Evolutionary conservation across 2,797 vertebrate species (phyloP), one percentile per base, ranked within the genome.

Genomic region (Hippopotamyrus pictus): DNA sequence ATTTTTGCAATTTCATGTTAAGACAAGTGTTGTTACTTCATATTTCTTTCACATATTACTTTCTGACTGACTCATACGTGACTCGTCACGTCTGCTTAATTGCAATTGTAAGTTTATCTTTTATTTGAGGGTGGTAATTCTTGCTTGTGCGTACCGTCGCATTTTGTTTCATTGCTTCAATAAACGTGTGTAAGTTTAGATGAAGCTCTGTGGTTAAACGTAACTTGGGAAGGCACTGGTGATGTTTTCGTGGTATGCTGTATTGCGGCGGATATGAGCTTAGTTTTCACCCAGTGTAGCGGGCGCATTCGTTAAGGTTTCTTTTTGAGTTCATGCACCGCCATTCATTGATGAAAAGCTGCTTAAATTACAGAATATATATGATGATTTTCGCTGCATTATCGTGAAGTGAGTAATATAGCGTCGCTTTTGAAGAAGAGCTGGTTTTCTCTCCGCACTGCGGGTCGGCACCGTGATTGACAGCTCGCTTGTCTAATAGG

Each of bases 401-500:
- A 8, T n/a, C 76, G 7, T 19, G n/a, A n/a, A 82, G 41, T 46
- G 41, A 3, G 37, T 82, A 22, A 82, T n/a, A 46, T 46, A 41
- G 37, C 17, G 7, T 19, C 41, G 76, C 19, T 82, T 7, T 33
- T 69, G 19, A 48, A 19, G 48, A 76, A 48, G n/a, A n/a, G 41
- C 69, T 50, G 53, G 12, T 1, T 69, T 69, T 83, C 59, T 73
- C 65, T 25, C 22, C 83, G 48, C 57, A 84, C 44, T 87, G 69
- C 48, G 65, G 85, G 14, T 41, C 54, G n/a, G 14, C 4, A 29
- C 69, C 79, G 29, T 90, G 90, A 90, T 88, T 89, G 89, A 91
- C 85, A 83, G 84, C 48, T 50, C 17, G 3, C 4, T 65, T 73
- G 89, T 50, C 92, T 90, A 92, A 93, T 91, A 51, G 62, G 9